These are phyloP conservation scores for Gallinago jamesoni DNA, from an alignment of 2,113 vertebrate genomes.

Conservation along the genomic window DNA sequence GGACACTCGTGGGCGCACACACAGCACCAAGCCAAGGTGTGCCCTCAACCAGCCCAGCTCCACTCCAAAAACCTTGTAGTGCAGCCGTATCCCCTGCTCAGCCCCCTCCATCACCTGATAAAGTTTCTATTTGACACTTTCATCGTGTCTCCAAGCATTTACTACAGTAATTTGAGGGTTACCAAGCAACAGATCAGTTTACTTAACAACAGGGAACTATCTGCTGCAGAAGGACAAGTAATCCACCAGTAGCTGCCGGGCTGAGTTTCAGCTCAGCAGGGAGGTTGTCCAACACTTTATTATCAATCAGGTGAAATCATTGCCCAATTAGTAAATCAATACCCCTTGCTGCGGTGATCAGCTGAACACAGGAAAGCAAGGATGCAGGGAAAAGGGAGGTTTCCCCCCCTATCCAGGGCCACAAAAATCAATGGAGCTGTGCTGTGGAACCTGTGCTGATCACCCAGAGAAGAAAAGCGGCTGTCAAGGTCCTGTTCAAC, in stretches of 20 bases:
- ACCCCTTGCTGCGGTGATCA: neutral
- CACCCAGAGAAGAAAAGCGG: neutral
- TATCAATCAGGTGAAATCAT: constrained; percentile 51
- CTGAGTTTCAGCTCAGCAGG: constrained; percentile 59
- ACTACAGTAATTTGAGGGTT: constrained; percentile 41
- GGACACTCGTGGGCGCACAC: neutral
- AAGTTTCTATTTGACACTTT: neutral
- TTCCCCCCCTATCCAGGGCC: neutral
- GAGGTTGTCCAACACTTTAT: constrained; percentile 52
- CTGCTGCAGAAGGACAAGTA: constrained; percentile 46
- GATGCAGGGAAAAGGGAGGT: neutral
- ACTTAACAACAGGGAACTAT: constrained; percentile 57
- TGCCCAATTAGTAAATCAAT: constrained; percentile 55
- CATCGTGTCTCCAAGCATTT: neutral
- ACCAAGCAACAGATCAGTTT: constrained; percentile 71
- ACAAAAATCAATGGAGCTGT: constrained; percentile 46
- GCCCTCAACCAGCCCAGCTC: neutral
- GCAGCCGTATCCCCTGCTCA: neutral
- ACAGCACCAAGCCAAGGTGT: neutral
- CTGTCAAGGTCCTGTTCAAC: neutral
- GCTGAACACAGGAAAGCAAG: neutral
- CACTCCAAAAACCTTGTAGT: neutral
- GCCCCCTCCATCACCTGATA: neutral
- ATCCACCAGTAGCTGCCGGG: neutral
- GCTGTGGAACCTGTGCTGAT: constrained; percentile 5